Conservation (phyloP, 2,797 vertebrate genomes). For the Etheostoma nigrum region DNA sequence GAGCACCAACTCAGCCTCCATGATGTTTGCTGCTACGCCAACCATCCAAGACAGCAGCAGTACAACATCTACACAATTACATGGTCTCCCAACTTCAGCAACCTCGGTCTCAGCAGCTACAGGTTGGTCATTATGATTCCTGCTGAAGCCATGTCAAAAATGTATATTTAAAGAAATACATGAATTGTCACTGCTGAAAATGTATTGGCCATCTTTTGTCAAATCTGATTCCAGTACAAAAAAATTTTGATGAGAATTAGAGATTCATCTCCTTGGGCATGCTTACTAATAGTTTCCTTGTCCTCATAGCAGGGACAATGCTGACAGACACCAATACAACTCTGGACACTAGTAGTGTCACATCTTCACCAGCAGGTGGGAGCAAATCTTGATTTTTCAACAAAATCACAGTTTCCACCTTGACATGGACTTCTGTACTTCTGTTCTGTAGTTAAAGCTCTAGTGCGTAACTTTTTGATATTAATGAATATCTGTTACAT, state of each 20-base stretch:
- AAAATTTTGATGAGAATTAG: no score
- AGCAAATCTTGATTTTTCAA: constrained; percentile 4
- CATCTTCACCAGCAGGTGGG: constrained; percentile 41
- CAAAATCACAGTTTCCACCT: neutral
- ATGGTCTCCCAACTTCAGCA: constrained; percentile 6
- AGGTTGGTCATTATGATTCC: constrained; percentile 28
- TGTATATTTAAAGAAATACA: neutral
- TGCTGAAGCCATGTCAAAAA: neutral
- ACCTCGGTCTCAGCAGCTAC: constrained; percentile 13
- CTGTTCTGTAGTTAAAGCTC: neutral
- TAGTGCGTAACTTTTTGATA: no score
- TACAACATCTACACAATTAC: neutral
- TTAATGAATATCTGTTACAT: no score
- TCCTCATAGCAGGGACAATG: constrained; percentile 2
- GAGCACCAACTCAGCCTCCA: neutral
- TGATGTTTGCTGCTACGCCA: neutral
- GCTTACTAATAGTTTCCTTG: neutral
- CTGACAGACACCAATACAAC: neutral
- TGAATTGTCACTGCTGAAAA: neutral
- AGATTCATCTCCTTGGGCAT: neutral
- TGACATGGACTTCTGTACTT: neutral
- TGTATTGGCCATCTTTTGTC: neutral
- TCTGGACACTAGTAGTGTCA: neutral
- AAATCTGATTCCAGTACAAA: no score
- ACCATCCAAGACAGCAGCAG: neutral